These are phyloP conservation scores for Pristionchus japonicus DNA, from an alignment of 2,888 invertebrate genomes.

Conservation along the genomic window DNA sequence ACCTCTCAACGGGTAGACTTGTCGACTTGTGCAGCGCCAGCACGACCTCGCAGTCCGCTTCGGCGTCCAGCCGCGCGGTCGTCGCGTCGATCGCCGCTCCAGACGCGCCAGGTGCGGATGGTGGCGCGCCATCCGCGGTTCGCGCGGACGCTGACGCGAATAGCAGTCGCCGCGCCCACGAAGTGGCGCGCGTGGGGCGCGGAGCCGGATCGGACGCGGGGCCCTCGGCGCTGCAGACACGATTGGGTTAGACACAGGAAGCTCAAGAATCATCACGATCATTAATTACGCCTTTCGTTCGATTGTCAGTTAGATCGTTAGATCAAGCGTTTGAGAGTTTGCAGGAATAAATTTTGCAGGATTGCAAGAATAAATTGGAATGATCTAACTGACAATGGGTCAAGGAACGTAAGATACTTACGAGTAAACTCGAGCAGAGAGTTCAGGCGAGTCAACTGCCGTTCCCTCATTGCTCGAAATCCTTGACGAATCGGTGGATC, in stretches of 20 bases:
- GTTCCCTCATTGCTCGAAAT: constrained; percentile 54
- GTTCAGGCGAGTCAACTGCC: constrained; percentile 56
- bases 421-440: constrained; percentile 53
- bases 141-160: constrained; percentile 1
- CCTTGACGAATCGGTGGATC: constrained; percentile 59
- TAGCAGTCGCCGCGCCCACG: constrained; percentile 49
- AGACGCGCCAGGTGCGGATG: background rate
- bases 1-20: constrained; percentile 35
- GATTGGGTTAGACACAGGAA: constrained; percentile 31
- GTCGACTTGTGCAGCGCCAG: constrained; percentile 45
- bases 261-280: background rate
- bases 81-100: background rate
- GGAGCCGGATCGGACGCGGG: background rate
- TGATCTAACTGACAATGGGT: too few species aligned
- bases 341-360: too few species aligned
- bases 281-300: too few species aligned
- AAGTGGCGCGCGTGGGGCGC: constrained; percentile 27
- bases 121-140: background rate
- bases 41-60: constrained; percentile 40
- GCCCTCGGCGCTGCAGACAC: background rate
- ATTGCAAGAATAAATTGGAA: too few species aligned
- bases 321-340: too few species aligned
- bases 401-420: background rate
- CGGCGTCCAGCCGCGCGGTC: background rate
- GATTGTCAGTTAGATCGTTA: too few species aligned